Percentiles rank a stretch among this genome's conserved stretches.
Evolutionary conservation across 2,888 invertebrate genomes (phyloP).

Genomic region (Lasius platythorax): DNA sequence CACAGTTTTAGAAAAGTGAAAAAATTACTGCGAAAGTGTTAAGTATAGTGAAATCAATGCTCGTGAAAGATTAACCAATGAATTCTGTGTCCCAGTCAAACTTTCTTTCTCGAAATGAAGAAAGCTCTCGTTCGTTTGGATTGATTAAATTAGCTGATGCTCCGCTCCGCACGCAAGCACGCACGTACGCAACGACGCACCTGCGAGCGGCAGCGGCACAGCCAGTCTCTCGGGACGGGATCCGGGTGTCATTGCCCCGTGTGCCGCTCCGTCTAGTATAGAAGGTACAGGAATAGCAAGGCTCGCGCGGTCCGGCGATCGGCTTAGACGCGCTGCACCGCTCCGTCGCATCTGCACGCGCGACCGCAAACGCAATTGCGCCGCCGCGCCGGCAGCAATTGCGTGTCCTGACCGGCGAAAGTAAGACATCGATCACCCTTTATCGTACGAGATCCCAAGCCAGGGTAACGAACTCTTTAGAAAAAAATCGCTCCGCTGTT

Average conservation of each 20-base stretch:
- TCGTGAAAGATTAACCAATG: not conserved
- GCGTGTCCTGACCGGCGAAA: slow-evolving; percentile 49
- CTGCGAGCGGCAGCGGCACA: slow-evolving; percentile 68
- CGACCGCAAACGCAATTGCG: slow-evolving; percentile 40
- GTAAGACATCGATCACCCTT: slow-evolving; percentile 49
- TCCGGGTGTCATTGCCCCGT: slow-evolving; percentile 79
- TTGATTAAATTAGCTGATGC: slow-evolving; percentile 80
- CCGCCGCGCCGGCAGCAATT: slow-evolving; percentile 41
- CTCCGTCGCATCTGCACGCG: slow-evolving; percentile 65
- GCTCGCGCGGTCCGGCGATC: slow-evolving; percentile 71
- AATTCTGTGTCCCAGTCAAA: not conserved
- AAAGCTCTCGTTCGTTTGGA: slow-evolving; percentile 48
- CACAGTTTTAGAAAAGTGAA: too few relatives aligned
- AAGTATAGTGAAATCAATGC: too few relatives aligned
- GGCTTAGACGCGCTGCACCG: slow-evolving; percentile 73
- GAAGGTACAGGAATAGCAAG: slow-evolving; percentile 80
- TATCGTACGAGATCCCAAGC: slow-evolving; percentile 29
- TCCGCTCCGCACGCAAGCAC: slow-evolving; percentile 72
- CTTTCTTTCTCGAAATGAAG: not conserved
- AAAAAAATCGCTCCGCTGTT: not conserved
- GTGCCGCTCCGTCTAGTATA: slow-evolving; percentile 75
- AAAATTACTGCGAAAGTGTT: too few relatives aligned
- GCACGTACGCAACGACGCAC: slow-evolving; percentile 67
- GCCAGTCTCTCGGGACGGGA: slow-evolving; percentile 70
- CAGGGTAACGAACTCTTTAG: slow-evolving; percentile 14